Base-by-base conservation (phyloP, 64 coral and sea anemone species). In the Trachythela sp. region DNA sequence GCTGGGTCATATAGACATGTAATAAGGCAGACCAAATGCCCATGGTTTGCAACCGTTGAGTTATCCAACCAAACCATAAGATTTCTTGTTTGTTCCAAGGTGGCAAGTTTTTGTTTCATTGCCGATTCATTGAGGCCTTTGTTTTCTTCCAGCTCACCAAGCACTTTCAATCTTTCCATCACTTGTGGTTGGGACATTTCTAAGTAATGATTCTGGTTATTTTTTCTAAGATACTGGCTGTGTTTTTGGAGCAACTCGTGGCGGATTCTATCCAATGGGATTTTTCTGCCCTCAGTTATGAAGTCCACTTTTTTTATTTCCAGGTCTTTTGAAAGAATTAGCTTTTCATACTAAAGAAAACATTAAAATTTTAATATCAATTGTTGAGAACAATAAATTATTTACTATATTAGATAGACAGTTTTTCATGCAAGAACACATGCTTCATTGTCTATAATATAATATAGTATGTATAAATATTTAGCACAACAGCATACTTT, bases 301-400 rank as follows among this genome's bases (percentile, higher is more conserved):
- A 68, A 68, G 3, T 68, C 59, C 7, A 8, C 59, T 22, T 31
- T 68, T 68, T 22, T 22, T 22, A 68, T 14, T 31, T 7, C 30
- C 30, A n/a, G 5, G 2, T 68, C 59, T 22, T 68, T 68, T 2
- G 59, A 8, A 6, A 68, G 5, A 31, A 68, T 14, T 6, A 68
- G 59, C 59, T 68, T 68, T 31, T 68, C 59, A 68, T 68, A 68
- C 59, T 68, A 31, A 68, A 68, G 3, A 68, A 68, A 68, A 45
- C 42, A 45, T 45, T n/a, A n/a, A n/a, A n/a, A n/a, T n/a, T n/a
- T n/a, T n/a, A n/a, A n/a, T n/a, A n/a, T n/a, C n/a, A n/a, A n/a
- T n/a, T n/a, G n/a, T n/a, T n/a, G n/a, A n/a, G n/a, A n/a, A n/a
- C n/a, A n/a, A n/a, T n/a, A n/a, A n/a, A n/a, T n/a, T n/a, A n/a